phyloP scores from a whole-genome alignment of 2,888 invertebrate species.

The Drosophila affinis region DNA sequence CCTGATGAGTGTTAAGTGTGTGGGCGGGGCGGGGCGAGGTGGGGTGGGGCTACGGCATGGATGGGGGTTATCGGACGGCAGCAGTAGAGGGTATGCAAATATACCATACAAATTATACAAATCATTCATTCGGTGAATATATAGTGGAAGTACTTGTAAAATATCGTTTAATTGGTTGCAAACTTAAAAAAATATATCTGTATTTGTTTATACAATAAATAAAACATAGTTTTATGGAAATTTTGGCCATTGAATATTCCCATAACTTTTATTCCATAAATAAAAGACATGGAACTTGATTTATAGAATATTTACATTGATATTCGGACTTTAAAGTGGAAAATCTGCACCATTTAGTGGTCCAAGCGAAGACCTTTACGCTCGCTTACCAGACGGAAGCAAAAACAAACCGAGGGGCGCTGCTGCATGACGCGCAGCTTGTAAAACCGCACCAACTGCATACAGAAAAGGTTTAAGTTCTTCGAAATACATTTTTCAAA shows the following conservation, averaged over 20 bases:
- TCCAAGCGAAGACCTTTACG: too few species aligned
- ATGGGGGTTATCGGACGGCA: background rate
- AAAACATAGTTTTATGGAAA: background rate
- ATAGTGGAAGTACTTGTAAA: background rate
- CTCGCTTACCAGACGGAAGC: too few species aligned
- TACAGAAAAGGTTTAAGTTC: background rate
- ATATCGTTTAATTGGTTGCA: background rate
- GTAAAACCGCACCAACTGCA: too few species aligned
- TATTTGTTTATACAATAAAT: too few species aligned
- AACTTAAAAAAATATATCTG: too few species aligned
- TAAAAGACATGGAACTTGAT: background rate
- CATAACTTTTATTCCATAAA: background rate
- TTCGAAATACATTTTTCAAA: background rate
- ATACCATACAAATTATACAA: background rate
- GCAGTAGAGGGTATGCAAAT: background rate
- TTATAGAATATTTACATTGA: background rate
- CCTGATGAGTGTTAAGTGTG: slow-evolving; percentile 67
- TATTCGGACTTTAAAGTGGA: background rate
- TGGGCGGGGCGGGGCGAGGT: slow-evolving; percentile 1
- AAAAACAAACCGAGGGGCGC: too few species aligned
- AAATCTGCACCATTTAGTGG: too few species aligned
- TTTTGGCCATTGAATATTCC: background rate
- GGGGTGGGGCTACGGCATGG: background rate
- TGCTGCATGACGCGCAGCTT: background rate
- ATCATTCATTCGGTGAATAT: background rate